Percentiles rank a stretch among this genome's conserved stretches.
These are phyloP conservation scores for Galendromus occidentalis DNA, from an alignment of 1,140 invertebrate genomes.

Conservation along the genomic window DNA sequence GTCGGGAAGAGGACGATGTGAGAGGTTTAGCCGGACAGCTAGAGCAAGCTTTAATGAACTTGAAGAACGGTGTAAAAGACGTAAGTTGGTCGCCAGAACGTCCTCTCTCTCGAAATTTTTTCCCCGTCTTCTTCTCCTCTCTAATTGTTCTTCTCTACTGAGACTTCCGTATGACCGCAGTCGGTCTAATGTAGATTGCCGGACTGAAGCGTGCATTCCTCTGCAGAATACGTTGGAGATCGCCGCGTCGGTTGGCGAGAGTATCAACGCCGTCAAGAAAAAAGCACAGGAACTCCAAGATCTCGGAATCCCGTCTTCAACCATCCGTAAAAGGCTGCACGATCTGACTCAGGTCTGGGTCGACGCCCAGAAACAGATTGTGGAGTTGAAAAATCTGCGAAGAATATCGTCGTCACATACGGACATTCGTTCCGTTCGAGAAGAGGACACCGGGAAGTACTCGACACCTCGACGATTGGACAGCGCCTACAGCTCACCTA, in stretches of 20 bases:
- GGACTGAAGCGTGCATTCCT: background rate
- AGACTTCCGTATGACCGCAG: background rate
- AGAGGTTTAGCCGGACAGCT: background rate
- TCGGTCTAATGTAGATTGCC: background rate
- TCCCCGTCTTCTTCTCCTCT: too few species aligned
- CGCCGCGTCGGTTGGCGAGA: background rate
- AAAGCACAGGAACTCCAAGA: constrained; percentile 6
- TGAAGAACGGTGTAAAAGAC: background rate
- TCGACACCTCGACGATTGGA: background rate
- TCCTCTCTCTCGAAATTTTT: too few species aligned
- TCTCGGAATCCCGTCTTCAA: background rate
- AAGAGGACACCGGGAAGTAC: background rate
- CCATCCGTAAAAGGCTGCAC: background rate
- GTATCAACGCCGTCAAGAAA: background rate
- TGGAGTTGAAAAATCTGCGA: background rate
- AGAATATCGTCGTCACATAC: background rate
- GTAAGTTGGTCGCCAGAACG: background rate
- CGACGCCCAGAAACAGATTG: background rate
- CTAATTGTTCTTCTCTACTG: background rate
- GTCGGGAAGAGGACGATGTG: background rate
- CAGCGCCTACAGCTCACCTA: constrained; percentile 7
- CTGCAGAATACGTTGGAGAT: background rate
- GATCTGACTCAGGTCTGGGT: background rate
- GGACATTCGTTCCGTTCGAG: background rate
- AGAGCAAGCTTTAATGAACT: background rate